Conservation (phyloP, 2,797 vertebrate genomes). For the Phataginus tricuspis region DNA sequence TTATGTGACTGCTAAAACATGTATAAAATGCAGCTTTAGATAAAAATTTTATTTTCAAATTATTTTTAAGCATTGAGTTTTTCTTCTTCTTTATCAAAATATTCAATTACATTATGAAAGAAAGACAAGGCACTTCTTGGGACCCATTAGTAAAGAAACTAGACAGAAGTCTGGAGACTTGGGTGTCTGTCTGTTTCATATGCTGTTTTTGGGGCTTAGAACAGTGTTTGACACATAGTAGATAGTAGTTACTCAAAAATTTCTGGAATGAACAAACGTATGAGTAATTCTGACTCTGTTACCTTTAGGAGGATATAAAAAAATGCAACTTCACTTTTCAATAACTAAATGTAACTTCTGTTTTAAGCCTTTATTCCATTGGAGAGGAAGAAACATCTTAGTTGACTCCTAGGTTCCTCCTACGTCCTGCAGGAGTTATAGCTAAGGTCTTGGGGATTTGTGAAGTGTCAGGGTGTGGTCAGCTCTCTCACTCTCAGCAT, state of each 20-base stretch:
- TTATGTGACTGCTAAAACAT: background rate
- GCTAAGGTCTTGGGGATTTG: background rate
- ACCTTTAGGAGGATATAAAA: background rate
- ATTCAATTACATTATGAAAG: background rate
- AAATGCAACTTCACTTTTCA: background rate
- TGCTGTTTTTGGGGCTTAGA: background rate
- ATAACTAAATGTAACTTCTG: background rate
- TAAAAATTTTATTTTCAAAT: background rate
- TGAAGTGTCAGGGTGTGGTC: background rate
- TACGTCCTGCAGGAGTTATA: background rate
- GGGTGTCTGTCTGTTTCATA: background rate
- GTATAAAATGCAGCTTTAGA: background rate
- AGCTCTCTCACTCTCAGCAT: accelerated
- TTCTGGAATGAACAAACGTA: background rate
- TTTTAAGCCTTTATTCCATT: background rate
- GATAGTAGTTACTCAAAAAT: background rate
- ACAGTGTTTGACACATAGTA: background rate
- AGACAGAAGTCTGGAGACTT: background rate
- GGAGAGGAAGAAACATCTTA: background rate
- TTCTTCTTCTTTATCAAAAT: slow-evolving; percentile 15
- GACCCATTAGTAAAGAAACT: background rate
- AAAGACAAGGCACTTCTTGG: background rate
- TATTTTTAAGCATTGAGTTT: background rate
- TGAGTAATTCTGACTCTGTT: background rate
- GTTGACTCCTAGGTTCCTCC: background rate